Evolutionary conservation across 2,113 vertebrate genomes (phyloP).

Genomic region (Aviceda subcristata): DNA sequence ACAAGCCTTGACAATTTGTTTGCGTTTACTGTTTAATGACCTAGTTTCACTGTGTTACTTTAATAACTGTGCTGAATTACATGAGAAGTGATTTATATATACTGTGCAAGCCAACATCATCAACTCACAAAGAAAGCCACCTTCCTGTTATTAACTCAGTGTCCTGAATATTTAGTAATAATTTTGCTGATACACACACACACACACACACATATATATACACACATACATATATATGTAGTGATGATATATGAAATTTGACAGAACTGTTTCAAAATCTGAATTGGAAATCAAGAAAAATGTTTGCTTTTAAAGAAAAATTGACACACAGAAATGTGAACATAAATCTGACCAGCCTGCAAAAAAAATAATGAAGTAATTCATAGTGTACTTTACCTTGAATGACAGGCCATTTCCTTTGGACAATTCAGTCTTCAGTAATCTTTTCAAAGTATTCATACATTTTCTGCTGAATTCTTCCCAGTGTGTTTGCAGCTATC

Average conservation of each 20-base stretch:
- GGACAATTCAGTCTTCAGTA: not conserved
- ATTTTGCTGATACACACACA: not conserved
- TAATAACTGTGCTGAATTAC: not conserved
- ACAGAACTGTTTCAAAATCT: not conserved
- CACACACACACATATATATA: no score
- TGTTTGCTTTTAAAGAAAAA: not conserved
- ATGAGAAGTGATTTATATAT: not conserved
- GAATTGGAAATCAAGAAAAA: not conserved
- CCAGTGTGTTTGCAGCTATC: not conserved
- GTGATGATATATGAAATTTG: not conserved
- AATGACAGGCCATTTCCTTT: not conserved
- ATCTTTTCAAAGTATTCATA: not conserved
- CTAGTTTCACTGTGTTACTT: not conserved
- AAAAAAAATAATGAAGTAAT: not conserved
- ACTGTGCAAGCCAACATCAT: not conserved
- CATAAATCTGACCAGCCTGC: not conserved
- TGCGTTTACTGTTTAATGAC: not conserved
- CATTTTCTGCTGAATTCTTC: not conserved
- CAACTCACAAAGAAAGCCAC: not conserved
- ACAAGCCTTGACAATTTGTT: not conserved
- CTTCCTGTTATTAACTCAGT: not conserved
- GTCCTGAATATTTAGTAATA: not conserved
- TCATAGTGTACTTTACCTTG: not conserved
- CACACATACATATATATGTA: accelerated
- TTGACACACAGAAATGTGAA: not conserved